These are phyloP conservation scores for Doryteuthis pealeii DNA, from an alignment of 1,140 invertebrate species.

Conservation along the genomic window DNA sequence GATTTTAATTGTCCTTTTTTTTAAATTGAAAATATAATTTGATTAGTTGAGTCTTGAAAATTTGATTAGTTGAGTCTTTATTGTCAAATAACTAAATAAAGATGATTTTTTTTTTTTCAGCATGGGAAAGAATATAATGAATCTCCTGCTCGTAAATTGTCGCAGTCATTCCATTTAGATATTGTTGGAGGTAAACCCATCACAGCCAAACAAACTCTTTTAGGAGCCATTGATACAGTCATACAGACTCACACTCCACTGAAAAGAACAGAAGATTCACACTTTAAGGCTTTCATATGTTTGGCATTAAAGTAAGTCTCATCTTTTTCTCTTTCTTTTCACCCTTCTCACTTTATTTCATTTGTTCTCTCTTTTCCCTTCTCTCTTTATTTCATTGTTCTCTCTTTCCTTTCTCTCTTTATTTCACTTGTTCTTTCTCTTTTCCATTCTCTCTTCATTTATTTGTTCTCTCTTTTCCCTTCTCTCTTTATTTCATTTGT, in stretches of 20 bases:
- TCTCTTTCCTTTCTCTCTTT: no score
- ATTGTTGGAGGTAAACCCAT: slow-evolving; percentile 81
- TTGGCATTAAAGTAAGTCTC: slow-evolving; percentile 86
- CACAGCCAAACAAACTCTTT: slow-evolving; percentile 88
- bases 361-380: neutral
- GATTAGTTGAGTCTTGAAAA: no score
- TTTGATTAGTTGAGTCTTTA: no score
- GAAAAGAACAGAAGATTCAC: slow-evolving; percentile 91
- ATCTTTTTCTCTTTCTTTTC: neutral
- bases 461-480: no score
- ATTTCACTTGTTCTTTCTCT: no score
- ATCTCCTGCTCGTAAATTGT: slow-evolving; percentile 92
- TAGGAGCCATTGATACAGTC: slow-evolving; percentile 91
- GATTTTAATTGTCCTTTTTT: no score
- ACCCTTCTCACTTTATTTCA: slow-evolving; percentile 8
- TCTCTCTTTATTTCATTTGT: no score
- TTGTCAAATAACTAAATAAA: no score
- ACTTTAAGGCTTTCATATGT: slow-evolving; percentile 98
- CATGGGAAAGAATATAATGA: slow-evolving; percentile 89
- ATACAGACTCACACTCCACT: slow-evolving; percentile 86
- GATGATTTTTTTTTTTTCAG: slow-evolving; percentile 49
- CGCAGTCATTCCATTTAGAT: slow-evolving; percentile 96
- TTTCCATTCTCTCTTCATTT: no score
- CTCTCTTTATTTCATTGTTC: no score
- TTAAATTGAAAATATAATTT: no score